Evolutionary conservation across 2,888 invertebrate genomes (phyloP), one percentile per base, ranked within the genome.

Genomic region (Adelognathus sp.): DNA sequence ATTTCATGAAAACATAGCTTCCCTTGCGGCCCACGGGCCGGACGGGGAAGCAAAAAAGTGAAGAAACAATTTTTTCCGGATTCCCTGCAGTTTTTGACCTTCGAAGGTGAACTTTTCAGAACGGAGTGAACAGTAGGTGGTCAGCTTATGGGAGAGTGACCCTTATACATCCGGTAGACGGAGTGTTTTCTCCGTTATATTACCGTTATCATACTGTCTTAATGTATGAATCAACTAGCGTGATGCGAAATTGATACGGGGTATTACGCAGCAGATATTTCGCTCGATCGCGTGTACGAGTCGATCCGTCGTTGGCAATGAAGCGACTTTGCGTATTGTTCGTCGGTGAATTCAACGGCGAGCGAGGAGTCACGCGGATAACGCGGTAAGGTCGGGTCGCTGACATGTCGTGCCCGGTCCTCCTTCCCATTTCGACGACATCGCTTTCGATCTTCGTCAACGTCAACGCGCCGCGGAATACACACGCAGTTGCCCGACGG

Each of bases 401-500:
- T n/a, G n/a, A n/a, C n/a, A n/a, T n/a, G n/a, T n/a, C 72, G 69
- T 64, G 73, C 56, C n/a, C n/a, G 36, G 5, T n/a, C 11, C 7
- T 7, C 24, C 21, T 11, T 39, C 50, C 71, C 41, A 63, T 71
- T 39, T 63, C 67, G 70, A 24, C 27, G 61, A 78, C 46, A 29
- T 58, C 50, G 56, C 70, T 41, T 60, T 79, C 79, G 70, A 75
- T 79, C 74, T 79, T 79, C 79, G 79, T 75, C 74, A 79, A 75
- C 16, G 74, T 79, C 39, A 14, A 39, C 14, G 14, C 18, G 54
- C 18, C 21, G 11, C 21, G n/a, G 18, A 7, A 46, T 18, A 69
- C 54, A 54, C 27, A 18, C 16, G 41, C 50, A 39, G 64, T 21
- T 54, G n/a, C n/a, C n/a, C 9, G 14, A 29, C 14, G 14, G 7